Percentiles rank a stretch among this genome's conserved stretches.
phyloP scores from a whole-genome alignment of 2,888 invertebrate genomes.

The Agrochola macilenta region DNA sequence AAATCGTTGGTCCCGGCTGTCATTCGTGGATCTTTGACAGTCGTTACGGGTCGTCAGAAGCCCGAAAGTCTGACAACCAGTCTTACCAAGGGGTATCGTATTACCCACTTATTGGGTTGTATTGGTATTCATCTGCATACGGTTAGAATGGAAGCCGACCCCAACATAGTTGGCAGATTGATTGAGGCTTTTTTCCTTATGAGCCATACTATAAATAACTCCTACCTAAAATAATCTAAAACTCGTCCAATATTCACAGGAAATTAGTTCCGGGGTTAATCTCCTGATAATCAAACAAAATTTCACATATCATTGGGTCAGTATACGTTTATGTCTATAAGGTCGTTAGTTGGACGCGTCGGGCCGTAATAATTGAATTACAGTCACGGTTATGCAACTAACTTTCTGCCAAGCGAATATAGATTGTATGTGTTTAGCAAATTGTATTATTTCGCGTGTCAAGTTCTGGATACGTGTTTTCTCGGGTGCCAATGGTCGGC shows the following conservation, averaged over 20 bases:
- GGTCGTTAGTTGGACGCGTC: constrained; percentile 86
- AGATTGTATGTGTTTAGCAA: constrained; percentile 56
- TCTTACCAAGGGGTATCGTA: too few species aligned
- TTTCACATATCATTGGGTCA: constrained; percentile 64
- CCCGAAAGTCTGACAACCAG: too few species aligned
- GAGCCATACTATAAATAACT: neutral
- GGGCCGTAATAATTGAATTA: constrained; percentile 87
- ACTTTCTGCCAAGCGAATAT: constrained; percentile 62
- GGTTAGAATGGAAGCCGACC: too few species aligned
- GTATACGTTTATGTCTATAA: constrained; percentile 73
- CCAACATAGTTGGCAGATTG: too few species aligned
- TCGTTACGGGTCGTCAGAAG: too few species aligned
- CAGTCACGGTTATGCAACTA: constrained; percentile 75
- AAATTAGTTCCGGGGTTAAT: constrained; percentile 56
- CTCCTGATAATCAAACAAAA: constrained; percentile 60
- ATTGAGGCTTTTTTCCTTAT: neutral
- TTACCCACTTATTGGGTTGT: too few species aligned
- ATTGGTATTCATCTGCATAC: too few species aligned
- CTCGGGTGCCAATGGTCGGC: constrained; percentile 53
- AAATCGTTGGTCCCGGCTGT: too few species aligned
- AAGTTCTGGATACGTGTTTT: constrained; percentile 40
- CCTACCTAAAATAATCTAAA: constrained; percentile 12
- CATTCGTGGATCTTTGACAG: too few species aligned
- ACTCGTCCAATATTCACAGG: constrained; percentile 42
- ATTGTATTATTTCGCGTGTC: constrained; percentile 63